Evolutionary conservation across 1,140 invertebrate genomes (phyloP).

Genomic region (Zaprionus capensis): DNA sequence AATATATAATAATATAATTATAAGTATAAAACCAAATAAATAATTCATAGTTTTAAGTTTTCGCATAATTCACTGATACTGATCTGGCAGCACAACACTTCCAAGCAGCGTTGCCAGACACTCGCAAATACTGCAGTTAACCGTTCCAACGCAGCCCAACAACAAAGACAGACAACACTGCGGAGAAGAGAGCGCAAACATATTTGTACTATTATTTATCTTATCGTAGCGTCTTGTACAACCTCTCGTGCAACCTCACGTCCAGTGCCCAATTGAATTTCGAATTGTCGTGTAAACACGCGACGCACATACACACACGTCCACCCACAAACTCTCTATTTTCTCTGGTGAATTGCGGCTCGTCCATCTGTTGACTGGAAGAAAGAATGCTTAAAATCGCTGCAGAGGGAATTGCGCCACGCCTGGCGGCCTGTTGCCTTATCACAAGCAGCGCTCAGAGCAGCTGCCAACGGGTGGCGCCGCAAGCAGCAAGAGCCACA

Average conservation of each 20-base stretch:
- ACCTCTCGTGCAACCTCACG: conserved; percentile 4
- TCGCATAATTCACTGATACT: background rate
- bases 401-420: conserved; percentile 66
- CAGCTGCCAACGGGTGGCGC: conserved; percentile 57
- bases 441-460: conserved; percentile 64
- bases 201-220: conserved; percentile 41
- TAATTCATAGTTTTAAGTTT: background rate
- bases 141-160: conserved; percentile 1
- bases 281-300: background rate
- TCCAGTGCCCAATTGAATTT: background rate
- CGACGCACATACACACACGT: background rate
- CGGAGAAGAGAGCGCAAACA: conserved; percentile 10
- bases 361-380: background rate
- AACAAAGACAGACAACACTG: conserved; percentile 6
- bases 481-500: conserved; percentile 51
- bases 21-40: too few relatives aligned
- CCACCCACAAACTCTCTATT: background rate
- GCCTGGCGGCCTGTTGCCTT: conserved; percentile 61
- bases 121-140: background rate
- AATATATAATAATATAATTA: too few relatives aligned
- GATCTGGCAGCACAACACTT: background rate
- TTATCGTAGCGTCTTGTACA: conserved; percentile 29
- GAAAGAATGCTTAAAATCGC: conserved; percentile 74
- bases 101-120: background rate
- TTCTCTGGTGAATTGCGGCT: background rate